Evolutionary conservation across 2,113 vertebrate species (phyloP).

Genomic region (Indicator indicator): DNA sequence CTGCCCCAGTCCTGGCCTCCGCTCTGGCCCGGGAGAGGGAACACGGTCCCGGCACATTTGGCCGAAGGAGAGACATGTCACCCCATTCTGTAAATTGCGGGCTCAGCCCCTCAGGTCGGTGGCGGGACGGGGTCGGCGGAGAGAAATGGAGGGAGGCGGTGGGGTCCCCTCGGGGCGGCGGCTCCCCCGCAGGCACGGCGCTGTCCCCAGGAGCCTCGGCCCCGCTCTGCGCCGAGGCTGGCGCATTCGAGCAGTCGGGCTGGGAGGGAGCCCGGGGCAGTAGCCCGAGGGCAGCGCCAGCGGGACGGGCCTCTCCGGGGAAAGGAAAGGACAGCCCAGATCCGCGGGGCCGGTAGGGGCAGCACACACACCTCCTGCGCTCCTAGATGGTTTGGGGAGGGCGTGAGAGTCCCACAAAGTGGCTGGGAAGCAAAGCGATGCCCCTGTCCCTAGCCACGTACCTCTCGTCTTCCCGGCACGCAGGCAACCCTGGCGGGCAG

Average conservation of each 20-base stretch:
- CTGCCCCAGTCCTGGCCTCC: not conserved
- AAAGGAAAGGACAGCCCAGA: not conserved
- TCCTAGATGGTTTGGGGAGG: not conserved
- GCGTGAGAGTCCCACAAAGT: fast-evolving
- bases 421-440: not conserved
- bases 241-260: not conserved
- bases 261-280: not conserved
- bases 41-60: fast-evolving
- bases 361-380: not conserved
- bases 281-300: not conserved
- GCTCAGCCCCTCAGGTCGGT: fast-evolving
- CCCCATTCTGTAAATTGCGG: no score
- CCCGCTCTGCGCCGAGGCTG: not conserved
- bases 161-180: not conserved
- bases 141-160: fast-evolving
- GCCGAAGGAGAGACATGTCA: not conserved
- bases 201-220: not conserved
- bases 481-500: not conserved
- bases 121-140: not conserved
- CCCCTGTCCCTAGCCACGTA: not conserved
- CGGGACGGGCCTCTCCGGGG: not conserved
- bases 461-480: not conserved
- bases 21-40: not conserved
- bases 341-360: fast-evolving
- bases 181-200: not conserved